A percentile compares a stretch with the other conserved stretches of the same genome.
Evolutionary conservation across 2,888 invertebrate species (phyloP).

Genomic region (Rhopalosiphum nymphaeae): DNA sequence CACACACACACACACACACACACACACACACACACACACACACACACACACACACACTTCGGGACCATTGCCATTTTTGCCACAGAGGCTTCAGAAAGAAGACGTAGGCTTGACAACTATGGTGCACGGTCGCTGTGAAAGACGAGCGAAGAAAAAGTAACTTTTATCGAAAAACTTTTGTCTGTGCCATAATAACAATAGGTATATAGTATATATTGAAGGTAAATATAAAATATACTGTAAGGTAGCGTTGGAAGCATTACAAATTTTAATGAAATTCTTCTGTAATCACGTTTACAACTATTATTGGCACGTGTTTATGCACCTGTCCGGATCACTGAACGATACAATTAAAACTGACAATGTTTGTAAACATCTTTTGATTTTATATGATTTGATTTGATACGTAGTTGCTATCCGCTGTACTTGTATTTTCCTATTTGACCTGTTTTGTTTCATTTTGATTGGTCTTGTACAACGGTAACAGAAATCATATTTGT

Average conservation of each 20-base stretch:
- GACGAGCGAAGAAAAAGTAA: conserved; percentile 24
- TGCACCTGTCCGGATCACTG: background rate
- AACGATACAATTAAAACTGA: background rate
- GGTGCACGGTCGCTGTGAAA: background rate
- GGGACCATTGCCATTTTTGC: background rate
- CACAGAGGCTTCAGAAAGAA: background rate
- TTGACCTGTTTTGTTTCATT: background rate
- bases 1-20: background rate
- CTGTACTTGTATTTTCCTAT: background rate
- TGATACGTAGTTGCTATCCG: background rate
- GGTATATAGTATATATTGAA: background rate
- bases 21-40: background rate
- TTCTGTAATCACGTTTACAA: background rate
- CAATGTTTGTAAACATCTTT: background rate
- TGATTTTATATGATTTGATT: background rate
- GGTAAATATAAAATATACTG: background rate
- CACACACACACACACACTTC: background rate
- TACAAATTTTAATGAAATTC: background rate
- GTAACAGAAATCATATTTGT: background rate
- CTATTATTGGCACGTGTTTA: background rate
- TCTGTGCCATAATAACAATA: background rate
- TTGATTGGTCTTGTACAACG: background rate
- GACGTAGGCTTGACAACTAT: background rate
- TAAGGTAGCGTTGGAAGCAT: background rate
- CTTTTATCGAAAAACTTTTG: conserved; percentile 65